These are phyloP conservation scores for Oophaga sylvatica DNA, from an alignment of 2,797 vertebrate genomes.

Conservation along the genomic window DNA sequence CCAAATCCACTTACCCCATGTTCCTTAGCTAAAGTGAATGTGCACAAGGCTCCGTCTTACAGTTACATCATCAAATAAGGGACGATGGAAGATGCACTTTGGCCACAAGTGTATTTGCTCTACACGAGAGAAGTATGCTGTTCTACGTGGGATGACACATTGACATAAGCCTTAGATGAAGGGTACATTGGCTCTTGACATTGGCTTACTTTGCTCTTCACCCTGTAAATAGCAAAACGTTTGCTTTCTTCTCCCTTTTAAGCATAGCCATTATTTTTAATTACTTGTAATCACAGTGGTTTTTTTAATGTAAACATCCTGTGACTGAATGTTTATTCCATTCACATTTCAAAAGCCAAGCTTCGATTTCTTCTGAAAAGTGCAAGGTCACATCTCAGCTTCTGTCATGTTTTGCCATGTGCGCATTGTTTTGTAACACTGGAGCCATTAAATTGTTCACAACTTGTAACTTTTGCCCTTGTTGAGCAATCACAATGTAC, in stretches of 20 bases:
- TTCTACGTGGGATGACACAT: background rate
- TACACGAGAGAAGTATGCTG: background rate
- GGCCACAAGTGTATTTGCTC: background rate
- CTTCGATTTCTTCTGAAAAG: conserved; percentile 2
- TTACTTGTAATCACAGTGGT: background rate
- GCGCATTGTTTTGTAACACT: background rate
- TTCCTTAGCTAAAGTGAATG: no score
- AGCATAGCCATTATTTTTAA: background rate
- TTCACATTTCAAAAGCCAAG: background rate
- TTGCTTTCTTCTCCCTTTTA: background rate
- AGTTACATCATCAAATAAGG: background rate
- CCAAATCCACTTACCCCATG: no score
- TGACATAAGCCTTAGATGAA: background rate
- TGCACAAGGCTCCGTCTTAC: no score
- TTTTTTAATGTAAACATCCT: background rate
- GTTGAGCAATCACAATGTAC: background rate
- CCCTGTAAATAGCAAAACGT: background rate
- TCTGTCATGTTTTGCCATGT: conserved; percentile 12
- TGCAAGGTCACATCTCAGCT: background rate
- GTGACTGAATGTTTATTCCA: background rate
- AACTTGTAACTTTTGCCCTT: conserved; percentile 14
- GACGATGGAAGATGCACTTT: background rate
- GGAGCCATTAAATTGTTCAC: background rate
- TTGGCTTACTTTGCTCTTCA: background rate
- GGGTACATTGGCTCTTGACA: no score